These are phyloP conservation scores for Bryconaethiops microstoma DNA, from an alignment of 2,797 vertebrate genomes.

Conservation along the genomic window DNA sequence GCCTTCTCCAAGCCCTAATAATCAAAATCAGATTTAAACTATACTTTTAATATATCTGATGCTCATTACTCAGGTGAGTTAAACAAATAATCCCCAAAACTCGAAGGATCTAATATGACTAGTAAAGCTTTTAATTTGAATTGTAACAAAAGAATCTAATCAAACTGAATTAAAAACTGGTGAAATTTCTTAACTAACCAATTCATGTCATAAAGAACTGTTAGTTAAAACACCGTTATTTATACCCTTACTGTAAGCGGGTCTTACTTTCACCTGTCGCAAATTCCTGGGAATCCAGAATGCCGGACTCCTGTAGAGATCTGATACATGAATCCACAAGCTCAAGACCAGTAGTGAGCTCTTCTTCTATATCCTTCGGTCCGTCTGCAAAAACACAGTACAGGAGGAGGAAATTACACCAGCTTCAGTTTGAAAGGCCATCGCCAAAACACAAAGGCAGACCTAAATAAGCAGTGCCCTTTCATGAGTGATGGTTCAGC, in stretches of 20 bases:
- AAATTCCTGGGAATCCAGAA: slow-evolving; percentile 94
- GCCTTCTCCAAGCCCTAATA: neutral
- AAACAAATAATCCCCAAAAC: too few relatives aligned
- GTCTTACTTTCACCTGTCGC: slow-evolving; percentile 89
- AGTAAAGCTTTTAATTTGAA: too few relatives aligned
- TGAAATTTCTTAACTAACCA: too few relatives aligned
- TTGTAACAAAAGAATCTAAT: too few relatives aligned
- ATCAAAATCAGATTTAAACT: neutral
- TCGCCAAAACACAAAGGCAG: slow-evolving; percentile 1
- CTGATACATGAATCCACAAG: slow-evolving; percentile 98
- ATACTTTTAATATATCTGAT: neutral
- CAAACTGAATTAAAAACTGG: too few relatives aligned
- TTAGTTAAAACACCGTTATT: too few relatives aligned
- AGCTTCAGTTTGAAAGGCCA: neutral
- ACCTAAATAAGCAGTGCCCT: neutral
- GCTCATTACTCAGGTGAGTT: too few relatives aligned
- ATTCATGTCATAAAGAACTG: too few relatives aligned
- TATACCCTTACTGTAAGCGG: neutral
- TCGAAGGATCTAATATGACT: too few relatives aligned
- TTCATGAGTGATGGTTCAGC: neutral
- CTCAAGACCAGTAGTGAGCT: slow-evolving; percentile 97
- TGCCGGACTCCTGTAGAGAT: slow-evolving; percentile 96
- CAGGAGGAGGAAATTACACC: slow-evolving; percentile 3
- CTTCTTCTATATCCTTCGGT: slow-evolving; percentile 98
- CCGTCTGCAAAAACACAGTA: slow-evolving; percentile 80